These are phyloP conservation scores for Leptinotarsa peninsularis DNA, from an alignment of 2,888 invertebrate genomes.

Conservation along the genomic window DNA sequence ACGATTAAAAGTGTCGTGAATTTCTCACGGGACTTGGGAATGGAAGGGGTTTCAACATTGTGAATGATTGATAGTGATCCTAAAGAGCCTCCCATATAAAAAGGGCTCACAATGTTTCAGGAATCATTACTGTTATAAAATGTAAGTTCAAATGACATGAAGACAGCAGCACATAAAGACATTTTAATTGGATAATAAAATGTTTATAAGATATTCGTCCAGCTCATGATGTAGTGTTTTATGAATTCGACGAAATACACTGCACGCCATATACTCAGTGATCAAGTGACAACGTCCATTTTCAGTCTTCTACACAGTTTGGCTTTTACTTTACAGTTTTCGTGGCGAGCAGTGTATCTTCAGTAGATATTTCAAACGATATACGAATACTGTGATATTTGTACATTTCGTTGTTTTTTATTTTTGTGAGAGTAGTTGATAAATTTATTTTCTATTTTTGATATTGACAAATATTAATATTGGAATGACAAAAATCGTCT, in stretches of 20 bases:
- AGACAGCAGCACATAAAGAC: conserved; percentile 45
- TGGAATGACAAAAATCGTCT: conserved; percentile 44
- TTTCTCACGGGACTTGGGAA: background rate
- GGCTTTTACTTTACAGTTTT: no score
- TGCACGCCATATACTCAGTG: background rate
- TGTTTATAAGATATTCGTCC: conserved; percentile 34
- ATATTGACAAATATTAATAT: conserved; percentile 51
- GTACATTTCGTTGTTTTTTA: conserved; percentile 59
- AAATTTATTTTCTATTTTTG: conserved; percentile 57
- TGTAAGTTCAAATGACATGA: conserved; percentile 43
- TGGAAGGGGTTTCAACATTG: conserved; percentile 6
- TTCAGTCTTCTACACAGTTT: background rate
- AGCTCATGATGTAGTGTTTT: conserved; percentile 28
- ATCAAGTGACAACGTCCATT: background rate
- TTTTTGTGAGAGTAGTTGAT: conserved; percentile 54
- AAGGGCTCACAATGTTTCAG: conserved; percentile 20
- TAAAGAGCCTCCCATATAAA: conserved; percentile 21
- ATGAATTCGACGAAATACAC: conserved; percentile 18
- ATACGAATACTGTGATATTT: conserved; percentile 64
- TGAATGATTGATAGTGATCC: conserved; percentile 31
- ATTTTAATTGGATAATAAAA: conserved; percentile 40
- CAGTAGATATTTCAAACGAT: conserved; percentile 48
- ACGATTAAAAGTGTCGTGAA: background rate
- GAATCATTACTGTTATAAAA: conserved; percentile 29
- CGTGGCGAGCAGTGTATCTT: conserved; percentile 17